Base-by-base conservation (phyloP, 2,888 invertebrate species). In the Lithophane ornitopus region DNA sequence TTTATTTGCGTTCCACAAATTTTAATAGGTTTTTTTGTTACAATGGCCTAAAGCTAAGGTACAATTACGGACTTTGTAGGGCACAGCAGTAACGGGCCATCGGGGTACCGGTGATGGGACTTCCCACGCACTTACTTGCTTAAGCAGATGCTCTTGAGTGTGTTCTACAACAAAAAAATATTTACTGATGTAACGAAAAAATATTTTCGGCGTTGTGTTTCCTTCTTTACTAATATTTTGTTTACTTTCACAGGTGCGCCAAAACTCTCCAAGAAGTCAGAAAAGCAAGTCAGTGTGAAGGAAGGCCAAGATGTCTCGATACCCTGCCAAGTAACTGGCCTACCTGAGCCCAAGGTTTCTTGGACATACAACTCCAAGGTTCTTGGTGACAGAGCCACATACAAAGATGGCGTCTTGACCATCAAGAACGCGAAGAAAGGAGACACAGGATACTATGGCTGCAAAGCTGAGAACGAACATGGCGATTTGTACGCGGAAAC, bases 361-460 rank as follows among this genome's bases (percentile, higher is more conserved):
- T 95, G 93, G 93, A 92, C 93, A 0, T 91, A 87, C 87, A 95
- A 95, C 85, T 89, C 92, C 0, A 89, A 92, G 11, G 87, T 90
- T 0, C 61, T 94, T 11, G 75, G 79, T 8, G 72, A 86, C 0
- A 85, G 84, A n/a, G 39, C 90, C 0, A 63, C 79, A 7, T 82
- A 90, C 26, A 82, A 82, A 34, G 87, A 89, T 19, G 90, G 90
- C 0, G 91, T 92, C 0, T 85, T 95, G 49, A 89, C 87, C n/a
- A 91, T 95, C 12, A 91, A 89, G 62, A 91, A 91, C 11, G 91
- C 91, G 0, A 90, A 92, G 75, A 91, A 92, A 44, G 72, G 74
- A 2, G 93, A 94, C 75, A 87, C 87, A 2, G 96, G 96, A 0
- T 95, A 95, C 69, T 96, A 95, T 67, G 96, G 94, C 2, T 96